Base-by-base conservation (phyloP, 2,888 invertebrate species). In the Caenorhabditis angaria region DNA sequence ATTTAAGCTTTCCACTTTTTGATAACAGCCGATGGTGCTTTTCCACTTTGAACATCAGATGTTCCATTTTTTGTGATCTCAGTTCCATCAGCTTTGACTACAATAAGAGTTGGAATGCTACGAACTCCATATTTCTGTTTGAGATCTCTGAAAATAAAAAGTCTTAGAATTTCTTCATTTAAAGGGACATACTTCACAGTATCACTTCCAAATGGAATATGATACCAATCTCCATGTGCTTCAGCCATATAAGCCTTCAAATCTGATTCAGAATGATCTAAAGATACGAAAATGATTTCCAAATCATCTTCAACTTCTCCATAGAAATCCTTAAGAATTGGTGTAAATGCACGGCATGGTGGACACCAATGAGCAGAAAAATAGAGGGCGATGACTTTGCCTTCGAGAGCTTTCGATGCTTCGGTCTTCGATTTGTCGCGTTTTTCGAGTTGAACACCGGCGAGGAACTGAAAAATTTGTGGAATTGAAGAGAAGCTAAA, bases 341-440 rank as follows among this genome's bases (percentile, higher is more conserved):
- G 89, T 0, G 90, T 90, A 82, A 90, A 90, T 27, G 80, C 82
- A 32, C 89, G 82, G 76, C 90, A 90, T 1, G 90, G 90, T 12
- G 90, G 90, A 81, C 90, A 90, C 90, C 90, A 90, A 78, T 89
- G 89, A 24, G 90, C 90, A 2, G 90, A 90, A 83, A 90, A 90
- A 83, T 82, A 82, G 61, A 82, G 65, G 24, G 62, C 82, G 29
- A 82, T 71, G 2, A 78, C 57, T 55, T 80, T 80, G 50, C 71
- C 80, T 61, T 62, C 65, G 29, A 80, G 68, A 27, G 67, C 79
- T 10, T 69, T 65, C 14, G 64, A 54, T n/a, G 78, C 76, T 20
- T 70, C 67, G 47, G 41, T 64, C 62, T 66, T 74, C 51, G 70
- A 57, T 56, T 74, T 76, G 67, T 80, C 73, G 47, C 27, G 18